Evolutionary conservation across 1,140 invertebrate genomes (phyloP).

Genomic region (Coboldia fuscipes): DNA sequence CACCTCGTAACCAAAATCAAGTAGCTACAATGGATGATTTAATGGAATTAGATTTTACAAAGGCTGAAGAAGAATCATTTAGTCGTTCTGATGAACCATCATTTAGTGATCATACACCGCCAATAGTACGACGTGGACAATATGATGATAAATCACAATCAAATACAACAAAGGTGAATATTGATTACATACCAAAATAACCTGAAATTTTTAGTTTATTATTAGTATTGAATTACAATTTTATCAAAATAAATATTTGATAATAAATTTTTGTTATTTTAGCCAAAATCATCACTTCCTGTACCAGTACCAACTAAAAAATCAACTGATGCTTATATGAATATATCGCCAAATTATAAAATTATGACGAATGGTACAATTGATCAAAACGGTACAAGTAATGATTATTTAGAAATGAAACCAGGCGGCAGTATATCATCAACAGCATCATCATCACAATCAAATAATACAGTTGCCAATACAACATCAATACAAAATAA

Average conservation of each 20-base stretch:
- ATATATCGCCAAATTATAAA: background rate
- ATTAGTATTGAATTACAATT: no score
- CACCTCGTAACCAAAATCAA: constrained; percentile 34
- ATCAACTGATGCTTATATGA: constrained; percentile 10
- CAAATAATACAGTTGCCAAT: background rate
- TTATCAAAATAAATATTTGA: no score
- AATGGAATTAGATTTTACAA: constrained; percentile 60
- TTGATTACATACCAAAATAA: constrained; percentile 2
- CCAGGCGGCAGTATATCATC: constrained; percentile 13
- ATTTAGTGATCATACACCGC: no score
- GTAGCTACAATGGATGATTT: constrained; percentile 47
- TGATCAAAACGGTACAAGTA: constrained; percentile 4
- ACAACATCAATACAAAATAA: background rate
- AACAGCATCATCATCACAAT: constrained; percentile 2
- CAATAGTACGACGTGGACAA: no score
- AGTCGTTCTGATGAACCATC: constrained; percentile 14
- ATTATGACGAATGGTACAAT: background rate
- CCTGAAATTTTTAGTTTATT: no score
- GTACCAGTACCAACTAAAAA: constrained; percentile 6
- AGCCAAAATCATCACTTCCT: constrained; percentile 2
- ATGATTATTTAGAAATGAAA: constrained; percentile 24
- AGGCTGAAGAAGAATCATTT: constrained; percentile 18
- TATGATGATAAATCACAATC: no score
- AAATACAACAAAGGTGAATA: background rate
- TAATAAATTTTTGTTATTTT: no score